phyloP scores from a whole-genome alignment of 1,140 invertebrate genomes.

The Drosophila tristis region DNA sequence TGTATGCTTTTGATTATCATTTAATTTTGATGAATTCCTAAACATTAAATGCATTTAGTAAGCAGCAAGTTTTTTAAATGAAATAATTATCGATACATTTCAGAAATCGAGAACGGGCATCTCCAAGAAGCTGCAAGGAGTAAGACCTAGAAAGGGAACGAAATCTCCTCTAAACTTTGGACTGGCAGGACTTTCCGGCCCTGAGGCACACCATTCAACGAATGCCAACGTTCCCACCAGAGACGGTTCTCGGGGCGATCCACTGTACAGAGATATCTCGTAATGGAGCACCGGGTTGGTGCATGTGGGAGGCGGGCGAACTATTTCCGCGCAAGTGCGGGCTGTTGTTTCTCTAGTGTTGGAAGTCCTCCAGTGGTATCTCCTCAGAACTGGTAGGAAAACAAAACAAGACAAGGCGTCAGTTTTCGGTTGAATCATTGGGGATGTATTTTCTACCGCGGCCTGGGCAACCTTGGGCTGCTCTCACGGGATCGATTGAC shows the following conservation, averaged over 20 bases:
- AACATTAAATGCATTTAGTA: no score
- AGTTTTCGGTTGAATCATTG: neutral
- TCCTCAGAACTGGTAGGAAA: slow-evolving; percentile 88
- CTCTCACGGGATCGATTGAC: slow-evolving; percentile 87
- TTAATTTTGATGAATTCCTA: no score
- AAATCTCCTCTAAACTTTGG: slow-evolving; percentile 89
- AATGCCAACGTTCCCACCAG: no score
- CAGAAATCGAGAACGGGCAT: no score
- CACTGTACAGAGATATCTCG: slow-evolving; percentile 83
- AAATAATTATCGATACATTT: no score
- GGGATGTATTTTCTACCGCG: slow-evolving; percentile 77
- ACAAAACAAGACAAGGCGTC: neutral
- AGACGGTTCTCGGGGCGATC: slow-evolving; percentile 67
- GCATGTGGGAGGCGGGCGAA: slow-evolving; percentile 77
- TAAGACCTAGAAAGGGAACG: slow-evolving; percentile 83
- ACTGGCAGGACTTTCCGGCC: slow-evolving; percentile 59
- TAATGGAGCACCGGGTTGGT: slow-evolving; percentile 79
- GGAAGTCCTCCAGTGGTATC: slow-evolving; percentile 93
- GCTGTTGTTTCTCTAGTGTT: slow-evolving; percentile 82
- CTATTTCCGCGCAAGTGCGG: slow-evolving; percentile 67
- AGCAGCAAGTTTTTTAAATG: no score
- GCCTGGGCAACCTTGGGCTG: slow-evolving; percentile 90
- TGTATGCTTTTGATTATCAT: no score
- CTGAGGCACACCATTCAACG: slow-evolving; percentile 54
- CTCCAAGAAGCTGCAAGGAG: no score